Conservation (phyloP, 2,888 invertebrate genomes). For the Diploptera punctata region DNA sequence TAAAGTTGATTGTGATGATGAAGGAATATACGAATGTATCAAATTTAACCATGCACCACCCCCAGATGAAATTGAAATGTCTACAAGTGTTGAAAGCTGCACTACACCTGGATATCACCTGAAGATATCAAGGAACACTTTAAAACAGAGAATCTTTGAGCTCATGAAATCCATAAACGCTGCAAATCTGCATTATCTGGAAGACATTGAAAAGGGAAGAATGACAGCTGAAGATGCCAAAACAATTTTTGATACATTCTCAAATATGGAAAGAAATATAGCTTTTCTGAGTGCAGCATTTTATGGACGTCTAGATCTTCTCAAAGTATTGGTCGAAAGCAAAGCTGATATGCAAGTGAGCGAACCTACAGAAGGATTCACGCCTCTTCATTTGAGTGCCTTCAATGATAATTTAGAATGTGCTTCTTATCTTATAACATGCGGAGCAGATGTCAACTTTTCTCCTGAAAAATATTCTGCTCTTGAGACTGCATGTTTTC, state of each 20-base stretch:
- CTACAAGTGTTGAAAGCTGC: not conserved
- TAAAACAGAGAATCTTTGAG: slow-evolving; percentile 19
- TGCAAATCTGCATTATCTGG: slow-evolving; percentile 2
- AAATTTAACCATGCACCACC: not conserved
- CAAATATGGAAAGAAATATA: slow-evolving; percentile 73
- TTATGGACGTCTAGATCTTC: slow-evolving; percentile 69
- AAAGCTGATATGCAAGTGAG: slow-evolving; percentile 75
- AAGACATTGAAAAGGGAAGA: slow-evolving; percentile 70
- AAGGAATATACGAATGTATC: slow-evolving; percentile 1
- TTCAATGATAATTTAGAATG: slow-evolving; percentile 78
- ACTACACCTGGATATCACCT: not conserved
- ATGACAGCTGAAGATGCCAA: slow-evolving; percentile 64
- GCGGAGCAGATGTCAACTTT: slow-evolving; percentile 72
- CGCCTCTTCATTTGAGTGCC: slow-evolving; percentile 77
- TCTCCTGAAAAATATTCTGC: slow-evolving; percentile 78
- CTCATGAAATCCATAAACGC: not conserved
- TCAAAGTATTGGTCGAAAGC: slow-evolving; percentile 67
- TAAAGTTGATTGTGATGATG: slow-evolving; percentile 12
- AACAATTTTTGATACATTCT: slow-evolving; percentile 62
- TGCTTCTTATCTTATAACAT: slow-evolving; percentile 70
- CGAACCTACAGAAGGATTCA: slow-evolving; percentile 71
- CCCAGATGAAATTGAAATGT: not conserved
- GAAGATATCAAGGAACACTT: not conserved
- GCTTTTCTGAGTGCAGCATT: slow-evolving; percentile 78
- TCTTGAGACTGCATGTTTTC: slow-evolving; percentile 89